A percentile compares a stretch with the other conserved stretches of the same genome.
These are phyloP conservation scores for Eurystomus glaucurus DNA, from an alignment of 2,797 vertebrate genomes.

Conservation along the genomic window DNA sequence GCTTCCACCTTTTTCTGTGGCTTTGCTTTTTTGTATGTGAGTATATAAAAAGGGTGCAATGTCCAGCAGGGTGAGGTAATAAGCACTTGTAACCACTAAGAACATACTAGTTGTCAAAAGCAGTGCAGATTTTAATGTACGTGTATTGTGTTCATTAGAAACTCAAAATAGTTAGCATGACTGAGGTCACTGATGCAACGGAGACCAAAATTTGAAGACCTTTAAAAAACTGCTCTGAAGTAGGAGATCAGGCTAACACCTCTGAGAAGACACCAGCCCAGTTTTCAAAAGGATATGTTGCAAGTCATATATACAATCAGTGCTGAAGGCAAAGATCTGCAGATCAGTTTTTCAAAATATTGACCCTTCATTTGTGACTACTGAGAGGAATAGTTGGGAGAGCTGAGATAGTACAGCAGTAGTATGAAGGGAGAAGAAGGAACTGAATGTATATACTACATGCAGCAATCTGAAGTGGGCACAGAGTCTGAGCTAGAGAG, in stretches of 20 bases:
- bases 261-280: not conserved
- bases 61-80: not conserved
- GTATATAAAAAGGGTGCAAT: not conserved
- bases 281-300: not conserved
- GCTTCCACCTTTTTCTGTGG: slow-evolving; percentile 35
- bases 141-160: not conserved
- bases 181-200: not conserved
- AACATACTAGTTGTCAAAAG: not conserved
- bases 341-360: not conserved
- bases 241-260: not conserved
- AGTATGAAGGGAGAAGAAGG: not conserved
- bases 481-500: not conserved
- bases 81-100: not conserved
- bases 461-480: not conserved
- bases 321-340: not conserved
- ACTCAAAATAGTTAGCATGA: not conserved
- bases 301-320: not conserved
- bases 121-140: not conserved
- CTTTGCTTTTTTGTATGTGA: not conserved
- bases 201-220: not conserved
- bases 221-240: not conserved
- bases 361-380: not conserved
- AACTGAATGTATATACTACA: not conserved
- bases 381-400: not conserved
- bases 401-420: not conserved